Evolutionary conservation across 2,888 invertebrate genomes (phyloP).

Genomic region (Limnephilus lunatus): DNA sequence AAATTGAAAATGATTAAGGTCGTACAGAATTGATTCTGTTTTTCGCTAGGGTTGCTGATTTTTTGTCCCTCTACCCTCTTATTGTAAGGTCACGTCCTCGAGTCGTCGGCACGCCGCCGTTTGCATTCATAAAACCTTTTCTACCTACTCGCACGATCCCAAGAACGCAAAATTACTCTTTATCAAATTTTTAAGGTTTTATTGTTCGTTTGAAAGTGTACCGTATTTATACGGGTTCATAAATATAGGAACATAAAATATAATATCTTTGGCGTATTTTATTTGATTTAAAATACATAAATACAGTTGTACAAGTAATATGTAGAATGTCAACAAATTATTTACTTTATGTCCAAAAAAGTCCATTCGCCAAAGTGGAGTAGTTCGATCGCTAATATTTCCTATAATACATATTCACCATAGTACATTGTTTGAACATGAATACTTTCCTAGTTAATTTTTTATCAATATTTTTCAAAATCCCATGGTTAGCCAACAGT

Average conservation of each 20-base stretch:
- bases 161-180: background rate
- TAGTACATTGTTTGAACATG: background rate
- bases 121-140: conserved; percentile 13
- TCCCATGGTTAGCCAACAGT: background rate
- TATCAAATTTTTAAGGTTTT: background rate
- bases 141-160: background rate
- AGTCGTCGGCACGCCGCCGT: background rate
- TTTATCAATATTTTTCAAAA: background rate
- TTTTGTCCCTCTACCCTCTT: conserved; percentile 23
- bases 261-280: too few species aligned
- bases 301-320: too few species aligned
- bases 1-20: background rate
- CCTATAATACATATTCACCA: too few species aligned
- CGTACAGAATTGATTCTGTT: conserved; percentile 19
- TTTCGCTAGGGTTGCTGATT: conserved; percentile 28
- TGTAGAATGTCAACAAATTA: too few species aligned
- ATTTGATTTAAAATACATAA: too few species aligned
- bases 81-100: background rate
- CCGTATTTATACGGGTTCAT: background rate
- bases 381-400: background rate
- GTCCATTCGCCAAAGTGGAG: background rate
- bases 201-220: background rate
- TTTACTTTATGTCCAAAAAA: background rate
- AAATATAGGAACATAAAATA: background rate
- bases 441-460: background rate